Conservation (phyloP, 2,888 invertebrate species). For the Parnassius apollo region DNA sequence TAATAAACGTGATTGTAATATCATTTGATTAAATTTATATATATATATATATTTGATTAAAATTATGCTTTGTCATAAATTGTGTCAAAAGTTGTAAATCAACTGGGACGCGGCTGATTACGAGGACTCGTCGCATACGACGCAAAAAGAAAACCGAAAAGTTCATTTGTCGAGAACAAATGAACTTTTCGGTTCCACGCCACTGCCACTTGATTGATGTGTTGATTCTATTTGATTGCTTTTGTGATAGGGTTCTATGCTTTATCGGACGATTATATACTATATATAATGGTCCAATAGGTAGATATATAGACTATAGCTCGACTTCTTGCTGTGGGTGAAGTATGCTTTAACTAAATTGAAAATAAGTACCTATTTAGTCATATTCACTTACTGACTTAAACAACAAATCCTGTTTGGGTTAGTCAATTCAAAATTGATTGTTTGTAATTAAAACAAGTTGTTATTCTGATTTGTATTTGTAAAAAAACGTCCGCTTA, state of each 20-base stretch:
- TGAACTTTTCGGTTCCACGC: too few species aligned
- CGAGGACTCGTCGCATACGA: conserved; percentile 41
- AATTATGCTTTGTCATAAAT: conserved; percentile 32
- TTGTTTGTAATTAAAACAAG: too few species aligned
- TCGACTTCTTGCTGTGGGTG: neutral
- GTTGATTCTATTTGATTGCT: conserved; percentile 50
- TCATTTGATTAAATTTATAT: too few species aligned
- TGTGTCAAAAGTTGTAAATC: conserved; percentile 37
- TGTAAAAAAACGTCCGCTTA: too few species aligned
- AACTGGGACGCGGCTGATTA: conserved; percentile 24
- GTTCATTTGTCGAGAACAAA: conserved; percentile 41
- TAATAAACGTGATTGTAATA: too few species aligned
- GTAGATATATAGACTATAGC: neutral
- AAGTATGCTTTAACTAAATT: neutral
- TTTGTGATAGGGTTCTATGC: conserved; percentile 42
- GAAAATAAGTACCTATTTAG: too few species aligned
- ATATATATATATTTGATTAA: conserved; percentile 10
- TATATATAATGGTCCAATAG: too few species aligned
- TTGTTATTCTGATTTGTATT: too few species aligned
- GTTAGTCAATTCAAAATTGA: too few species aligned
- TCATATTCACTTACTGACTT: too few species aligned
- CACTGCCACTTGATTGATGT: conserved; percentile 48
- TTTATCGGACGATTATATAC: conserved; percentile 29
- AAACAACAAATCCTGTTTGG: too few species aligned
- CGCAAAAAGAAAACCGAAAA: conserved; percentile 50